Percentiles rank a stretch among this genome's conserved stretches.
Evolutionary conservation across 2,113 vertebrate species (phyloP).

Genomic region (Chloropsis cyanopogon): DNA sequence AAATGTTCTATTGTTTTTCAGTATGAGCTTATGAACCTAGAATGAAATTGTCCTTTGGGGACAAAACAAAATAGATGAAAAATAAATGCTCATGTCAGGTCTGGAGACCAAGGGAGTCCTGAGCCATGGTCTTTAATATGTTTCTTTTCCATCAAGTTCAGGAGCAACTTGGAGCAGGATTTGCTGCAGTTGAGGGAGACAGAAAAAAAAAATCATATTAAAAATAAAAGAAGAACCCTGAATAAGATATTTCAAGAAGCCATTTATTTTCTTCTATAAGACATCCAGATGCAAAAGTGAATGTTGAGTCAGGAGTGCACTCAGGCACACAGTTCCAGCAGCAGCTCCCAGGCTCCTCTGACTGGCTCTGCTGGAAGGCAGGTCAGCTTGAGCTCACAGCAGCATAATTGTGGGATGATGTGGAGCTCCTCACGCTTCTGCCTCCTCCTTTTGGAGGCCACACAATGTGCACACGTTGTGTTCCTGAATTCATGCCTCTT

Average conservation of each 20-base stretch:
- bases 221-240: neutral
- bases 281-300: neutral
- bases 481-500: neutral
- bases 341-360: neutral
- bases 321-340: rapidly evolving
- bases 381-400: neutral
- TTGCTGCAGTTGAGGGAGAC: neutral
- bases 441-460: neutral
- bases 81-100: neutral
- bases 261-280: neutral
- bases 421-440: neutral
- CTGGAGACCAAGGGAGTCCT: neutral
- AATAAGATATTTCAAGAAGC: neutral
- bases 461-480: rapidly evolving
- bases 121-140: neutral
- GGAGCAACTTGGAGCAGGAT: neutral
- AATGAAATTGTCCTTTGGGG: neutral
- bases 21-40: neutral
- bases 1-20: neutral
- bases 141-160: neutral
- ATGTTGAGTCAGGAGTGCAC: neutral
- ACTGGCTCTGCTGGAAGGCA: neutral
- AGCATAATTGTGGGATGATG: neutral
- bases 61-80: neutral
- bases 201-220: neutral